Conservation (phyloP, 1,140 invertebrate genomes). For the Acyrthosiphon pisum region DNA sequence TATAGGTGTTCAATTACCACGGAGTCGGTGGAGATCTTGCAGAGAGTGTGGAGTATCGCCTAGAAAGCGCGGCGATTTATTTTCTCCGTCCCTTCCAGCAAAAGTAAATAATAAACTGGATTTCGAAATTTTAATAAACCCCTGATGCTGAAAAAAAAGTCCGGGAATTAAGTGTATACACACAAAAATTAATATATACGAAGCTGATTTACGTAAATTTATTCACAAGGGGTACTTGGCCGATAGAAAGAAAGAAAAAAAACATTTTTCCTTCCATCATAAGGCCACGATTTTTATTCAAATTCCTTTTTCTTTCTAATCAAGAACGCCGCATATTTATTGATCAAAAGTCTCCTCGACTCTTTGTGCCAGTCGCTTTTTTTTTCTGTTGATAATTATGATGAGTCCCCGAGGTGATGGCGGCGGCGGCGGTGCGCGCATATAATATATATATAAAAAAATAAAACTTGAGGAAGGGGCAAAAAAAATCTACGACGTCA, state of each 20-base stretch:
- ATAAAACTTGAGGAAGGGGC: constrained; percentile 42
- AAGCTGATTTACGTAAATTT: constrained; percentile 57
- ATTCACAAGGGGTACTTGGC: constrained; percentile 55
- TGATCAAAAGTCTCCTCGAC: constrained; percentile 52
- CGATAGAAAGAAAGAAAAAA: constrained; percentile 33
- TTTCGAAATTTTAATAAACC: constrained; percentile 54
- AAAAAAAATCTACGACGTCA: constrained; percentile 54
- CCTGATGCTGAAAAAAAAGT: constrained; percentile 38
- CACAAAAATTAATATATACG: constrained; percentile 57
- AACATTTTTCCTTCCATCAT: constrained; percentile 42
- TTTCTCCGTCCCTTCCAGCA: neutral
- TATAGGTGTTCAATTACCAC: neutral
- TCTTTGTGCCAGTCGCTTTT: constrained; percentile 48
- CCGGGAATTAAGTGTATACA: constrained; percentile 54
- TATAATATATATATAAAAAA: constrained; percentile 3
- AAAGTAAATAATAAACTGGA: constrained; percentile 54
- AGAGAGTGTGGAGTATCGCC: neutral
- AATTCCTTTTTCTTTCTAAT: constrained; percentile 56
- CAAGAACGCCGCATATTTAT: constrained; percentile 56
- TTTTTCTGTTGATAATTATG: constrained; percentile 54
- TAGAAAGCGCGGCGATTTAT: neutral
- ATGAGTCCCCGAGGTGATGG: constrained; percentile 56
- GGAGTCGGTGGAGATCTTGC: neutral
- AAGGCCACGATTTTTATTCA: constrained; percentile 56
- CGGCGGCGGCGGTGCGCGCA: neutral